Evolutionary conservation across 2,113 vertebrate species (phyloP).

Genomic region (Hepsetus odoe): DNA sequence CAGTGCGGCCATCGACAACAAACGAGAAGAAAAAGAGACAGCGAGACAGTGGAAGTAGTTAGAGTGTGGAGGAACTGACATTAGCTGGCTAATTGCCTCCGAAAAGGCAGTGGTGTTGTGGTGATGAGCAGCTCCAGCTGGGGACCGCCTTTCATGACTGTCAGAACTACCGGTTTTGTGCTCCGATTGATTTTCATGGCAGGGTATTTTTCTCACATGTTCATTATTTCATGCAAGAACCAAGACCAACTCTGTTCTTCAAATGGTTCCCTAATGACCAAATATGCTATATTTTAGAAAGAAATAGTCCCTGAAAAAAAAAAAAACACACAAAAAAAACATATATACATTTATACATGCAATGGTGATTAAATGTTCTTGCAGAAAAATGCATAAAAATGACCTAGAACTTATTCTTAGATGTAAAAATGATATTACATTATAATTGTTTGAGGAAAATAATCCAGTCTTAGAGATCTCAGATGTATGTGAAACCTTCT

Average conservation of each 20-base stretch:
- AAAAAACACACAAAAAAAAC: no score
- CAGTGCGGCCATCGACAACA: not conserved
- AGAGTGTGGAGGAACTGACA: conserved; percentile 29
- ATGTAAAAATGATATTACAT: no score
- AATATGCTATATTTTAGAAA: no score
- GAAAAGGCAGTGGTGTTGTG: conserved; percentile 47
- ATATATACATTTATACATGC: no score
- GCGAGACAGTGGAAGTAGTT: conserved; percentile 28
- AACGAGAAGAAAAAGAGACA: conserved; percentile 17
- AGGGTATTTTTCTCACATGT: not conserved
- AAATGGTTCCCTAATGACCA: not conserved
- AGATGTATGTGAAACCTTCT: no score
- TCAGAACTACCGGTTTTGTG: conserved; percentile 8
- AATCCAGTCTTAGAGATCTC: no score
- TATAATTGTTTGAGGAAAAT: no score
- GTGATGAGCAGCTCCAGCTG: conserved; percentile 42
- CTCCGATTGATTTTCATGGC: not conserved
- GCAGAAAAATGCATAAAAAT: no score
- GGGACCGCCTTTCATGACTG: conserved; percentile 36
- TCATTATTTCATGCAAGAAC: not conserved
- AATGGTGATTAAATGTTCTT: no score
- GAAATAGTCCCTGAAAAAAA: no score
- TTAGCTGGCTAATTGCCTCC: conserved; percentile 61
- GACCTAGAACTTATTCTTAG: no score
- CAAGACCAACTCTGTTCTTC: not conserved